Evolutionary conservation across 2,113 vertebrate species (phyloP), one percentile per base, ranked within the genome.

Genomic region (Sinosuthora webbiana): DNA sequence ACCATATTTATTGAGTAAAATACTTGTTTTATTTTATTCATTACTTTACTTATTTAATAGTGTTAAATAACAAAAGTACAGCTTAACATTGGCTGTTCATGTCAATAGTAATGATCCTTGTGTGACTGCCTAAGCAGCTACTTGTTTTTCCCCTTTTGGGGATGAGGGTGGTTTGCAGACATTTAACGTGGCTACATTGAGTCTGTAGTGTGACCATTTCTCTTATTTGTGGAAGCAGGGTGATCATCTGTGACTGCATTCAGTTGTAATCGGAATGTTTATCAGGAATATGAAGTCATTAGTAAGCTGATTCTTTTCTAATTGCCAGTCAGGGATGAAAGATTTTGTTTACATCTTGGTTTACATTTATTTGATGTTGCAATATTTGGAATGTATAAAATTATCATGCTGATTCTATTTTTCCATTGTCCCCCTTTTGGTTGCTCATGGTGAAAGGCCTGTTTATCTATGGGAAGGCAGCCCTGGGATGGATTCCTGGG

Each of bases 401-500:
- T 41, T 9, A 53, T 5, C 31, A 0, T 1, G 30, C 35, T 39
- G 6, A 2, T 65, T 27, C 33, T 37, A 22, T 37, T 50, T 79
- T 45, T 25, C 49, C 18, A 0, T 33, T 68, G 59, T 27, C 13
- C 15, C 24, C 13, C 17, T 55, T 62, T 69, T 8, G 37, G 56
- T 62, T 50, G 2, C 28, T 81, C 9, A 3, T 10, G 44, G 42
- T 37, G 19, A 21, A 27, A 15, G 30, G 21, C 28, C 44, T 3
- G 0, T 56, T 31, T 56, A 13, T 11, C n/a, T 47, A 0, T 9
- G 60, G 52, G 27, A 45, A 9, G 39, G 11, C n/a, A 39, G 41
- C 30, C 10, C 23, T 60, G 0, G 0, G 62, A 4, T 33, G 0
- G 62, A 4, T 33, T 64, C 8, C 18, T 19, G 13, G 18, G 53